Conservation (phyloP, 2,888 invertebrate species). For the Nomada flava region DNA sequence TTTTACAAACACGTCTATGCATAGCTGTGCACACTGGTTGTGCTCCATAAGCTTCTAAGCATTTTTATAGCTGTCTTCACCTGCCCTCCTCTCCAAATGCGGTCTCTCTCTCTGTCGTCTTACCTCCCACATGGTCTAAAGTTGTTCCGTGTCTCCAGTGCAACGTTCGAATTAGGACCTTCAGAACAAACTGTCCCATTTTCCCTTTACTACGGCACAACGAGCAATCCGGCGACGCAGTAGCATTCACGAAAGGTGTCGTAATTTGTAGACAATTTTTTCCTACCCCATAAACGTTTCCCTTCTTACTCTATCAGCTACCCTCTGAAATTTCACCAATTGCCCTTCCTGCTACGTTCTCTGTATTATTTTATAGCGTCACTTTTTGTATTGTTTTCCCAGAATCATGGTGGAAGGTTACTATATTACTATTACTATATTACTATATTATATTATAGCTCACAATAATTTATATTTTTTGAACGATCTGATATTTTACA, state of each 20-base stretch:
- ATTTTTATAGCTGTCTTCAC: constrained; percentile 39
- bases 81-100: constrained; percentile 25
- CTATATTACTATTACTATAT: too few species aligned
- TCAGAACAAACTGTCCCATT: constrained; percentile 34
- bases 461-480: too few species aligned
- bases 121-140: constrained; percentile 18
- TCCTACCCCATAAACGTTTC: not conserved
- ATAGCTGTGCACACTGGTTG: not conserved
- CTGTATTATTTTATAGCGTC: not conserved
- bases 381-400: not conserved
- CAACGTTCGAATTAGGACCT: constrained; percentile 32
- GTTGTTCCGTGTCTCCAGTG: constrained; percentile 1
- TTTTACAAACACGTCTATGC: not conserved
- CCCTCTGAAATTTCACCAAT: not conserved
- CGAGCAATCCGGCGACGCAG: not conserved
- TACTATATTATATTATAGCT: too few species aligned
- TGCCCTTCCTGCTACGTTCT: not conserved
- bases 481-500: too few species aligned
- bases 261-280: not conserved
- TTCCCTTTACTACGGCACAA: constrained; percentile 3
- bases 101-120: constrained; percentile 17
- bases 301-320: not conserved
- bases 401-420: too few species aligned
- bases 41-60: constrained; percentile 21
- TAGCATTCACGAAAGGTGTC: not conserved